Evolutionary conservation across 2,113 vertebrate genomes (phyloP), one percentile per base, ranked within the genome.

Genomic region (Piprites chloris): DNA sequence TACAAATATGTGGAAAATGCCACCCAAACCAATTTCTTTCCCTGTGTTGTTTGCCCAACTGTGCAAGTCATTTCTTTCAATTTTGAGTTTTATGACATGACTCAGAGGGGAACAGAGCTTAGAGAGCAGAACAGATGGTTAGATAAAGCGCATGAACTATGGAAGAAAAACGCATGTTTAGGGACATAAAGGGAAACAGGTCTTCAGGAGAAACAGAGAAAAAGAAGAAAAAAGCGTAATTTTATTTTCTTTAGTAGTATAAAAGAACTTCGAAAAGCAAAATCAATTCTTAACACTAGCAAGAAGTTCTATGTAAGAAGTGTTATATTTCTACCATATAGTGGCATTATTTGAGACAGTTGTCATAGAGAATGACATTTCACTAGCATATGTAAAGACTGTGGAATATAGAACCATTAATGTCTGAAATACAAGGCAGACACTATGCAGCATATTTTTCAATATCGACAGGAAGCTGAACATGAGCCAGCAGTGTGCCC

Each of bases 21-120:
- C 61, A 66, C 62, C 41, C 58, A 66, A 84, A 85, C 58, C 46
- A 76, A 23, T 68, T 47, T 61, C n/a, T 91, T 73, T 66, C 42
- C 63, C 37, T 50, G 24, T 85, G 26, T 80, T 90, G 33, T 97
- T 91, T 96, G 52, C 42, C 73, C 90, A 92, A 14, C n/a, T 76
- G 56, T 69, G 47, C 76, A 92, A 91, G 66, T 74, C 9, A 71
- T 79, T 88, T 76, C 35, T 79, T 86, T 23, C 49, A 59, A 33
- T 27, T 89, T 88, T 9, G 22, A 69, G 56, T 77, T 63, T 73
- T 82, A 56, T 80, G 58, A 86, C 30, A 47, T 28, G 14, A 76
- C 62, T 94, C 67, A n/a, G 9, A 62, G 52, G 22, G 16, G 85
- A 79, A 75, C 20, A 74, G 14, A 78, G 11, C 42, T 67, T 14